Conservation (phyloP, 2,797 vertebrate species). For the Acropternis orthonyx region DNA sequence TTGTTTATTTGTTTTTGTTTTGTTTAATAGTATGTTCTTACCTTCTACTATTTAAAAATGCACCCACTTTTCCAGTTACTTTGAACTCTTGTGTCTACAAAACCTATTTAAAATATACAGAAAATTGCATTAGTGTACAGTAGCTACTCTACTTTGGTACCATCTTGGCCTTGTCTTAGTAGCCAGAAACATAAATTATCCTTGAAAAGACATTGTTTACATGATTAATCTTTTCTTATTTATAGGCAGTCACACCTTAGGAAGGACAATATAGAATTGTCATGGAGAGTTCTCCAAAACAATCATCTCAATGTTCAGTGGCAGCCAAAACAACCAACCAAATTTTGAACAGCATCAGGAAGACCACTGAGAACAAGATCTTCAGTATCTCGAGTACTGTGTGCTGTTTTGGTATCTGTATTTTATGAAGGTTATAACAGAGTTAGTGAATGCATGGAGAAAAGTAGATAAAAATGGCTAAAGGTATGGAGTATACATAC, state of each 20-base stretch:
- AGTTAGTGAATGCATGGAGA: background rate
- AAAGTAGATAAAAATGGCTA: background rate
- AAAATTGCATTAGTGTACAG: background rate
- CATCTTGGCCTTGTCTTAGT: background rate
- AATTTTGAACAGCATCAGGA: background rate
- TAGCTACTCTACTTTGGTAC: background rate
- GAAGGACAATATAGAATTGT: background rate
- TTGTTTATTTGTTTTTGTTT: background rate
- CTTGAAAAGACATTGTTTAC: background rate
- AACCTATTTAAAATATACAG: background rate
- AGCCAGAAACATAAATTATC: background rate
- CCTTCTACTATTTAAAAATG: background rate
- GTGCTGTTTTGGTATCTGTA: accelerated
- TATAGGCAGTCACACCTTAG: background rate
- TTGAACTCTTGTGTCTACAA: background rate
- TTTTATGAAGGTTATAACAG: background rate
- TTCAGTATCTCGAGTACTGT: accelerated
- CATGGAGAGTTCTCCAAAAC: background rate
- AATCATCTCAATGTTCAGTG: accelerated
- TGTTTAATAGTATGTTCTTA: background rate
- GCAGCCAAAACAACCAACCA: background rate
- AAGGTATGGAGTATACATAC: background rate
- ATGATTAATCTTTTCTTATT: background rate
- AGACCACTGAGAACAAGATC: background rate
- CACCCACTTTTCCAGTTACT: background rate